Evolutionary conservation across 1,140 invertebrate species (phyloP).

Genomic region (Drosophila tani): DNA sequence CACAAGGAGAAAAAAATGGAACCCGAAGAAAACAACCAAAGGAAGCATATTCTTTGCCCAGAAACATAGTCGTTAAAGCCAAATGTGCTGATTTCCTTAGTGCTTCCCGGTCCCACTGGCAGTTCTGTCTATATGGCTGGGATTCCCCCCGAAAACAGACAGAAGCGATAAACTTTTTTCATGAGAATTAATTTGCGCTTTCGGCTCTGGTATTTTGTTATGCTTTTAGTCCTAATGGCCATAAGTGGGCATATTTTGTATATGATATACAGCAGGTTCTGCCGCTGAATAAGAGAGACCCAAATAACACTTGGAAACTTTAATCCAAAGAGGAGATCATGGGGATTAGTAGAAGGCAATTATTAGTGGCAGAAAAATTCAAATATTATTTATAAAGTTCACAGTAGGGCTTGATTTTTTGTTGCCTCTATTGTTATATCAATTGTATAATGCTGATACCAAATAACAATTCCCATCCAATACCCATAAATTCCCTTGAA

Average conservation of each 20-base stretch:
- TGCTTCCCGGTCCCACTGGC: slow-evolving; percentile 38
- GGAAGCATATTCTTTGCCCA: slow-evolving; percentile 55
- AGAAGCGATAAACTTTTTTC: slow-evolving; percentile 69
- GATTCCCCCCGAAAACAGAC: slow-evolving; percentile 20
- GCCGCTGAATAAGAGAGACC: neutral
- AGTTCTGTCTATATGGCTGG: slow-evolving; percentile 13
- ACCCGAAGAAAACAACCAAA: slow-evolving; percentile 14
- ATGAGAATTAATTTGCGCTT: slow-evolving; percentile 81
- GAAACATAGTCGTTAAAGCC: slow-evolving; percentile 79
- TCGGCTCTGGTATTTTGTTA: slow-evolving; percentile 62
- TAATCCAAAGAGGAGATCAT: slow-evolving; percentile 1
- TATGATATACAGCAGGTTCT: slow-evolving; percentile 24
- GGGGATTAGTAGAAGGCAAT: neutral
- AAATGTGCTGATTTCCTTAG: slow-evolving; percentile 81
- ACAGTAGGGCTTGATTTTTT: no score
- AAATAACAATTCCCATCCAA: slow-evolving; percentile 13
- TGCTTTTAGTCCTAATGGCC: slow-evolving; percentile 77
- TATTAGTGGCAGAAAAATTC: neutral
- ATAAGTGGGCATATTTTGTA: slow-evolving; percentile 72
- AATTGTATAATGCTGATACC: neutral
- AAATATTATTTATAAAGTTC: neutral
- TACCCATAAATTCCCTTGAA: slow-evolving; percentile 32
- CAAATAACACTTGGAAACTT: slow-evolving; percentile 8
- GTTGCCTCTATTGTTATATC: no score
- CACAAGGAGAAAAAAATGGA: slow-evolving; percentile 12